These are phyloP conservation scores for Aphis craccivora DNA, from an alignment of 1,140 invertebrate species.

Conservation along the genomic window DNA sequence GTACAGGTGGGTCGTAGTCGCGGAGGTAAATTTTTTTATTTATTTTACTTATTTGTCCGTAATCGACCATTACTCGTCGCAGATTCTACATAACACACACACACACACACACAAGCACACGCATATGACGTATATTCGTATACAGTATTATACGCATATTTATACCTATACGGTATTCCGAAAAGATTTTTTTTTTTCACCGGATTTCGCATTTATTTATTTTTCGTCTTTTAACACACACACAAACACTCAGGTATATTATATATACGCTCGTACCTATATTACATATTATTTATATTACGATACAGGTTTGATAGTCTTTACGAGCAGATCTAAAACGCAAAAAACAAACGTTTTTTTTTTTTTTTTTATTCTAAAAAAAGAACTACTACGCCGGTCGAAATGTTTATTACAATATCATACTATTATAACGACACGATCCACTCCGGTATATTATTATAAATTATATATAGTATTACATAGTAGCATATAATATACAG, in stretches of 20 bases:
- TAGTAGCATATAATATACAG: neutral
- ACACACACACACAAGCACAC: neutral
- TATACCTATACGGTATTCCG: neutral
- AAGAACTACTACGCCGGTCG: neutral
- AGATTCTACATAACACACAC: conserved; percentile 11
- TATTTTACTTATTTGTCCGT: neutral
- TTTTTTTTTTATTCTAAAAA: neutral
- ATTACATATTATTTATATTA: neutral
- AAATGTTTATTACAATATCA: neutral
- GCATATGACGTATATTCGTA: neutral
- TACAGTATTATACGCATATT: neutral
- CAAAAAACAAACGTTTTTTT: neutral
- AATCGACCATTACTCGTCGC: conserved; percentile 16
- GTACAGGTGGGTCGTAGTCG: neutral
- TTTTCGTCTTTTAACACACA: neutral
- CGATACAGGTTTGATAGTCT: neutral
- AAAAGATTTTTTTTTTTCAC: neutral
- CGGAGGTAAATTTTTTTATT: neutral
- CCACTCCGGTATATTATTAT: neutral
- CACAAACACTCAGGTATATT: neutral
- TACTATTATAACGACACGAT: neutral
- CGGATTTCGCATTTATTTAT: neutral
- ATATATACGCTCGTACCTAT: neutral
- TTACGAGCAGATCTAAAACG: neutral
- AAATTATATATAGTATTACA: neutral